phyloP scores from a whole-genome alignment of 2,113 vertebrate species.

The Psittacus erithacus region DNA sequence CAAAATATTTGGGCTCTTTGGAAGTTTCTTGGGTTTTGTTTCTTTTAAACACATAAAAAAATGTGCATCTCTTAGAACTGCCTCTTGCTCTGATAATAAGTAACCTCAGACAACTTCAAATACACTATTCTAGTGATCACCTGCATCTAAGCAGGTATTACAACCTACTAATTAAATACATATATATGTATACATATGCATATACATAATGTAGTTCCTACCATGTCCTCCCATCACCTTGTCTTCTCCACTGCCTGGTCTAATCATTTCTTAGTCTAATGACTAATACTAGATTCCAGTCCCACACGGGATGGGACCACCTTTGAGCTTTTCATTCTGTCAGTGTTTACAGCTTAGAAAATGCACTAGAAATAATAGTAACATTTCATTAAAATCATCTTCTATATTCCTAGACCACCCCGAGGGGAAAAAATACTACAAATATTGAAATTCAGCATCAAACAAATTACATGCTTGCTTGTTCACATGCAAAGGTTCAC shows the following conservation, averaged over 20 bases:
- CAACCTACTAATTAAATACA: background rate
- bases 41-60: background rate
- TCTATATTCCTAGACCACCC: background rate
- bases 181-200: background rate
- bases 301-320: background rate
- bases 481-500: background rate
- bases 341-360: background rate
- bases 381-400: background rate
- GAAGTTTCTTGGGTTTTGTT: background rate
- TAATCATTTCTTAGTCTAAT: background rate
- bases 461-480: background rate
- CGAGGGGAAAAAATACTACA: background rate
- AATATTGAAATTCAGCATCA: background rate
- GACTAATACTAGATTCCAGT: background rate
- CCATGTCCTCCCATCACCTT: background rate
- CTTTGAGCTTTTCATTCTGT: background rate
- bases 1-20: background rate
- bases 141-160: background rate
- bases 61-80: background rate
- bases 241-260: background rate
- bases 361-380: background rate
- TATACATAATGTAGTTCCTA: background rate
- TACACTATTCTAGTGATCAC: background rate
- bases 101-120: background rate
- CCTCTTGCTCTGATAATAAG: background rate